Evolutionary conservation across 2,113 vertebrate species (phyloP).

Genomic region (Eurypyga helias): DNA sequence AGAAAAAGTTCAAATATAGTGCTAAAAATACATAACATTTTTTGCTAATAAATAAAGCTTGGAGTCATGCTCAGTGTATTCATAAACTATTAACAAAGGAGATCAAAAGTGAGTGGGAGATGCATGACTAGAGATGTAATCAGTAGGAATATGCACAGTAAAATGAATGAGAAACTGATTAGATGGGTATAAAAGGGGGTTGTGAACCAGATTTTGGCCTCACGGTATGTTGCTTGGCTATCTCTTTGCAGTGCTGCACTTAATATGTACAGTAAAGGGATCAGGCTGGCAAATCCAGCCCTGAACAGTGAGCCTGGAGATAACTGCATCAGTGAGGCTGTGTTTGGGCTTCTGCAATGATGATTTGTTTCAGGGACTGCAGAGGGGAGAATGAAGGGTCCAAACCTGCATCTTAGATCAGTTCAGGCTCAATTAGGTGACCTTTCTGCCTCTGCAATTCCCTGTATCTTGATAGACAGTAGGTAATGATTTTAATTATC

Average conservation of each 20-base stretch:
- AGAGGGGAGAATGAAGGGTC: neutral
- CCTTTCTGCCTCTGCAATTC: neutral
- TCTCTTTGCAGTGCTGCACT: neutral
- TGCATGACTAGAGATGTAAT: neutral
- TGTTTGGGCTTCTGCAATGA: neutral
- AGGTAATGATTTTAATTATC: neutral
- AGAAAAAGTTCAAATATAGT: neutral
- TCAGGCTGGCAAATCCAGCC: neutral
- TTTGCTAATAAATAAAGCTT: neutral
- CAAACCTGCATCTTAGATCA: neutral
- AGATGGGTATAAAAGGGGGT: neutral
- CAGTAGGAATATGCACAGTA: neutral
- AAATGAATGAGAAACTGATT: neutral
- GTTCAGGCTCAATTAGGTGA: neutral
- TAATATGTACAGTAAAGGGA: neutral
- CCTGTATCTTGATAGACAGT: neutral
- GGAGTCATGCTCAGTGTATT: neutral
- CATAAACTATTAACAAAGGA: neutral
- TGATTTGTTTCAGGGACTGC: neutral
- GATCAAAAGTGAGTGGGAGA: neutral
- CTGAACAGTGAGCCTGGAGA: neutral
- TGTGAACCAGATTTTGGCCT: neutral
- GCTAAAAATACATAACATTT: neutral
- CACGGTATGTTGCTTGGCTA: neutral
- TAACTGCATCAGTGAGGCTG: accelerated